Percentiles rank a stretch among this genome's conserved stretches.
phyloP scores from a whole-genome alignment of 2,888 invertebrate genomes.

The Esperia sulphurella region DNA sequence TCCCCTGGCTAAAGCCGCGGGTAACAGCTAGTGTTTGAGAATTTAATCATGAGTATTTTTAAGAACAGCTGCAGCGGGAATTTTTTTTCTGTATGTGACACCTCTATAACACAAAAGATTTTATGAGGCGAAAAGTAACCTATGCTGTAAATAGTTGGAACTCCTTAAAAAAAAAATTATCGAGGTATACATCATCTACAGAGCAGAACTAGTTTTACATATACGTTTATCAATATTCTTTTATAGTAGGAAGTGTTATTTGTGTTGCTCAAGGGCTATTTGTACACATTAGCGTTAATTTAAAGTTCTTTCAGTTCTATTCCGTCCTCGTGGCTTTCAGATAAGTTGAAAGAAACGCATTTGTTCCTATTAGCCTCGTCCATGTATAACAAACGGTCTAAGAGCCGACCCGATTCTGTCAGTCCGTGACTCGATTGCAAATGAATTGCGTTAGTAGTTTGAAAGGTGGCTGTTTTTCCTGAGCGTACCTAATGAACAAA shows the following conservation, averaged over 20 bases:
- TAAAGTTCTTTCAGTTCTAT: slow-evolving; percentile 1
- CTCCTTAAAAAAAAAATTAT: no score
- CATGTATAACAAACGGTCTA: slow-evolving; percentile 29
- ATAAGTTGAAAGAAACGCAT: slow-evolving; percentile 18
- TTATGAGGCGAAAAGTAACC: no score
- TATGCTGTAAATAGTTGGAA: no score
- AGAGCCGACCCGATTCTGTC: slow-evolving; percentile 23
- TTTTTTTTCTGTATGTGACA: no score
- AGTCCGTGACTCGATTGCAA: slow-evolving; percentile 35
- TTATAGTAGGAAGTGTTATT: background rate
- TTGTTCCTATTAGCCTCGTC: slow-evolving; percentile 31
- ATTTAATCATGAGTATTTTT: no score
- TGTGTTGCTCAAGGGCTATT: background rate
- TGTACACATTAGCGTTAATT: background rate
- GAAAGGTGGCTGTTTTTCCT: slow-evolving; percentile 1
- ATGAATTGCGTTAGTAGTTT: slow-evolving; percentile 23
- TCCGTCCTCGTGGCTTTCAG: slow-evolving; percentile 1
- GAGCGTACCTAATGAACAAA: background rate
- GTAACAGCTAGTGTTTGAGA: no score
- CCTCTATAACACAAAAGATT: no score
- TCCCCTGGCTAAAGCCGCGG: no score
- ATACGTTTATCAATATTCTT: background rate
- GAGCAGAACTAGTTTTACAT: no score
- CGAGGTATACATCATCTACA: no score
- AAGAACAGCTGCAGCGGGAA: no score